Percentiles rank a stretch among this genome's conserved stretches.
Evolutionary conservation across 2,113 vertebrate species (phyloP).

Genomic region (Theropithecus gelada): DNA sequence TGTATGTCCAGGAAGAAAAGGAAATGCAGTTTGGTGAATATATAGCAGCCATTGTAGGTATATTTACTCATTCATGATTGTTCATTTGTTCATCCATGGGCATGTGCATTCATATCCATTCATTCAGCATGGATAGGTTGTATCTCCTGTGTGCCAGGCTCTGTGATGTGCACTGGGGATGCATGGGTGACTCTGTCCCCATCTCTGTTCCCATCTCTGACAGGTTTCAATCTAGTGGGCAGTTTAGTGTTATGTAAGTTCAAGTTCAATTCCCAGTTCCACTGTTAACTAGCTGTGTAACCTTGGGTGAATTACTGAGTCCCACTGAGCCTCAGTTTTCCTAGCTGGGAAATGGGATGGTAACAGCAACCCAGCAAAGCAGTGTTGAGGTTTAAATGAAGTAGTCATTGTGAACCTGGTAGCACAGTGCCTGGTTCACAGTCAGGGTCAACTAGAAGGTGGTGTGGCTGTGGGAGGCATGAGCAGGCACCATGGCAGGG

Average conservation of each 20-base stretch:
- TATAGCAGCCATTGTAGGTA: neutral
- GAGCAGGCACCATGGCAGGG: neutral
- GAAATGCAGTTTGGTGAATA: neutral
- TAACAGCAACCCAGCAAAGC: neutral
- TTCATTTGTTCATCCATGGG: neutral
- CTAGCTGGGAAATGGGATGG: neutral
- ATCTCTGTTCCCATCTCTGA: neutral
- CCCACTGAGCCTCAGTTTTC: neutral
- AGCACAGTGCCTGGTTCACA: neutral
- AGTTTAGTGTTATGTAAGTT: neutral
- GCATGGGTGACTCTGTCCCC: too few species aligned
- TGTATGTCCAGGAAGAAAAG: neutral
- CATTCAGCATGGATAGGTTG: neutral
- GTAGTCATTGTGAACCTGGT: neutral
- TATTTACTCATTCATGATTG: neutral
- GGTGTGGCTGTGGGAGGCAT: neutral
- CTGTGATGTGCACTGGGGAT: neutral
- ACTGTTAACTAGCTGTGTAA: neutral
- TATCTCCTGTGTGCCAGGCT: neutral
- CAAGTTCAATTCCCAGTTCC: neutral
- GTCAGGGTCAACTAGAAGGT: neutral
- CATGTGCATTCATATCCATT: neutral
- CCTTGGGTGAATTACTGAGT: neutral
- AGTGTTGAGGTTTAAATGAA: neutral
- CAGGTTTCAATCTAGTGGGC: neutral